phyloP scores from a whole-genome alignment of 1,140 invertebrate genomes.

The Microvelia longipes region DNA sequence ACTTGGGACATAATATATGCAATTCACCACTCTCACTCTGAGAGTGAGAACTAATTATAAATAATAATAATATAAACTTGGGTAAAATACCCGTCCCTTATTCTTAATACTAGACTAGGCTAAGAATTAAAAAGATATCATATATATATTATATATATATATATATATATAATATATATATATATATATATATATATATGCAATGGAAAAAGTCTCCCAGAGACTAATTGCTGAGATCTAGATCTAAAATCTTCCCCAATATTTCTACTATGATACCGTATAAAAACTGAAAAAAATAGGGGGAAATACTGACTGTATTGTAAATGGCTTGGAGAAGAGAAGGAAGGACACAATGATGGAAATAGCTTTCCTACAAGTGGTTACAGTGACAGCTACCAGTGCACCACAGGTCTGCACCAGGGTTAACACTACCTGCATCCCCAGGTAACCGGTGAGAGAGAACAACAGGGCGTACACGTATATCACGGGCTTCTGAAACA shows the following conservation, averaged over 20 bases:
- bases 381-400: slow-evolving; percentile 79
- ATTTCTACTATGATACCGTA: too few species aligned
- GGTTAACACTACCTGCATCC: slow-evolving; percentile 79
- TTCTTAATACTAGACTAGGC: too few species aligned
- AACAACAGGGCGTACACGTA: slow-evolving; percentile 78
- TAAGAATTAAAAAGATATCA: neutral
- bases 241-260: neutral
- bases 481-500: slow-evolving; percentile 52
- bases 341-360: slow-evolving; percentile 86
- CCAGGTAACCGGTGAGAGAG: slow-evolving; percentile 76
- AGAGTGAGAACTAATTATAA: too few species aligned
- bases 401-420: slow-evolving; percentile 75
- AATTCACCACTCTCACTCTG: too few species aligned
- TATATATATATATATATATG: neutral
- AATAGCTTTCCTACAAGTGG: slow-evolving; percentile 72
- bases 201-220: neutral
- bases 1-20: too few species aligned
- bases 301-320: slow-evolving; percentile 76
- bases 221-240: neutral
- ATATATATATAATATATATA: neutral
- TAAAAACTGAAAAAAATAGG: too few species aligned
- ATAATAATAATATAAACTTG: too few species aligned
- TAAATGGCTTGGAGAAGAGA: slow-evolving; percentile 88
- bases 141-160: neutral
- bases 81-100: too few species aligned